Evolutionary conservation across 2,113 vertebrate species (phyloP).

Genomic region (Carassius auratus): DNA sequence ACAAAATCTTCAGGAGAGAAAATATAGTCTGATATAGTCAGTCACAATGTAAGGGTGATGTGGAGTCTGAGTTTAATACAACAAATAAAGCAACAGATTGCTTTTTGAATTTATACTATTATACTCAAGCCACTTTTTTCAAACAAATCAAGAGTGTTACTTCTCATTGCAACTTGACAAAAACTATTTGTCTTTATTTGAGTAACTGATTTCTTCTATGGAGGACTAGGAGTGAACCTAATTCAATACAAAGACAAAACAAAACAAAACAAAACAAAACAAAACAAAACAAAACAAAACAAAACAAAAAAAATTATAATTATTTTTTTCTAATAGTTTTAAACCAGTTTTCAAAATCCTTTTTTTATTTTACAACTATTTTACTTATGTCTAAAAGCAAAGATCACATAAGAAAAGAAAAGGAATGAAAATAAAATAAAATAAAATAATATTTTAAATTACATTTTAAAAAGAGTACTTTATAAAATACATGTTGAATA

Average conservation of each 20-base stretch:
- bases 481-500: no score
- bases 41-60: background rate
- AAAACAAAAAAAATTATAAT: no score
- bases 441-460: no score
- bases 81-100: background rate
- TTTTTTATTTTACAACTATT: no score
- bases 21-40: background rate
- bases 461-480: no score
- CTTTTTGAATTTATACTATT: background rate
- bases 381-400: background rate
- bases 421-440: no score
- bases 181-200: background rate
- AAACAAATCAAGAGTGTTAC: background rate
- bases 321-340: no score
- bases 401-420: background rate
- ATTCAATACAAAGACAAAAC: no score
- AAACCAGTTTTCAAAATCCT: background rate
- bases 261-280: no score
- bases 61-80: background rate
- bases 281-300: no score
- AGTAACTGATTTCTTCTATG: background rate
- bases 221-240: background rate
- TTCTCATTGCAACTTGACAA: background rate
- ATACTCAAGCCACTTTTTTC: background rate
- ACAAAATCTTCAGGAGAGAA: constrained; percentile 72